Percentiles rank a stretch among this genome's conserved stretches.
These are phyloP conservation scores for Propithecus perrieri DNA, from an alignment of 2,797 vertebrate genomes.

Conservation along the genomic window DNA sequence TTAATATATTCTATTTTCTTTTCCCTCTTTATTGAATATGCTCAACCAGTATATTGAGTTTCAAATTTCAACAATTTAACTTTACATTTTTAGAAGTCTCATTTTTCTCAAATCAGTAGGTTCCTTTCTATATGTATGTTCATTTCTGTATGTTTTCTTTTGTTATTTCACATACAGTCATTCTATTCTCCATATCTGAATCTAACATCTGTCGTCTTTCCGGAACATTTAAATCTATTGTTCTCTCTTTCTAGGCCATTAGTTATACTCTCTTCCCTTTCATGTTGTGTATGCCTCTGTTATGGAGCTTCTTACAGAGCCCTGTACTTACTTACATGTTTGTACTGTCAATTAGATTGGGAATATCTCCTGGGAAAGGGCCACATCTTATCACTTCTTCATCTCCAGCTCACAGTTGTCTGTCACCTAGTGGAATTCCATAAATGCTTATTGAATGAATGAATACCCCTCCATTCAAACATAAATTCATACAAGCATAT, in stretches of 20 bases:
- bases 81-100: not conserved
- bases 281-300: not conserved
- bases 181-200: not conserved
- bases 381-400: not conserved
- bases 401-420: not conserved
- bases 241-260: not conserved
- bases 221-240: not conserved
- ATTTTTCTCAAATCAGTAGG: not conserved
- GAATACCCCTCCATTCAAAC: not conserved
- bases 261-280: not conserved
- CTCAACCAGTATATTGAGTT: not conserved
- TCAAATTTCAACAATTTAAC: not conserved
- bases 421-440: not conserved
- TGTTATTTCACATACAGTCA: not conserved
- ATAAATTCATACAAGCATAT: not conserved
- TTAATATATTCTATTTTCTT: not conserved
- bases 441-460: not conserved
- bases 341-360: not conserved
- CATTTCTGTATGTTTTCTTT: not conserved
- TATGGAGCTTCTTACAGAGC: not conserved
- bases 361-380: not conserved
- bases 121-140: not conserved
- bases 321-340: not conserved
- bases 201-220: not conserved
- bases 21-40: not conserved